phyloP scores from a whole-genome alignment of 2,797 vertebrate genomes.

The Tapera naevia region DNA sequence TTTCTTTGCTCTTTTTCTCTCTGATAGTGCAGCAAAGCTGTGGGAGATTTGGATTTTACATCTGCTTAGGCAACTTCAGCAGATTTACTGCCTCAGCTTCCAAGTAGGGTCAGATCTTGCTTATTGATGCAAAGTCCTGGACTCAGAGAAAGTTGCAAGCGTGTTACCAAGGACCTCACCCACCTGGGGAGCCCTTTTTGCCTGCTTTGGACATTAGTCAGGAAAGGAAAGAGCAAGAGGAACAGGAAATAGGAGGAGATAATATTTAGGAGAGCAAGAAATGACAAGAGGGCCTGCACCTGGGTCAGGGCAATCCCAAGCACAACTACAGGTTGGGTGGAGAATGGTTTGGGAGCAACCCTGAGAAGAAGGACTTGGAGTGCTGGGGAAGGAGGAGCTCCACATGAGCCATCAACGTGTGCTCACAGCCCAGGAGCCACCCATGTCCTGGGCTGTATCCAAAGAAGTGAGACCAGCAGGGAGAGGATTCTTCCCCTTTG shows the following conservation, averaged over 20 bases:
- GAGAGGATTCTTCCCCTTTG: too few species aligned
- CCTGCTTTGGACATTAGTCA: not conserved
- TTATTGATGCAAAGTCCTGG: not conserved
- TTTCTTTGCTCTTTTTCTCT: not conserved
- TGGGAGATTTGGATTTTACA: not conserved
- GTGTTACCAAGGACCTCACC: not conserved
- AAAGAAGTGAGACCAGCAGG: too few species aligned
- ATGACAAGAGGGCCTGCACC: not conserved
- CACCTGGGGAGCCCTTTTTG: not conserved
- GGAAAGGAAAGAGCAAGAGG: not conserved
- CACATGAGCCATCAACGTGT: too few species aligned
- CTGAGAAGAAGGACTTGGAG: too few species aligned
- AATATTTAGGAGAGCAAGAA: not conserved
- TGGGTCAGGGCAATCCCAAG: too few species aligned
- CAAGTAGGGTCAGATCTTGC: not conserved
- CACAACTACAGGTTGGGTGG: too few species aligned
- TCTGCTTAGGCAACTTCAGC: not conserved
- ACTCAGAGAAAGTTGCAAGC: not conserved
- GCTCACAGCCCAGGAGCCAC: too few species aligned
- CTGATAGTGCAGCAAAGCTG: not conserved
- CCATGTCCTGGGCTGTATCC: too few species aligned
- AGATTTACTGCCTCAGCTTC: not conserved
- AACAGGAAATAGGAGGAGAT: not conserved
- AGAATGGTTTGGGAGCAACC: too few species aligned
- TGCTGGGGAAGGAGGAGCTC: too few species aligned